Percentiles rank a stretch among this genome's conserved stretches.
Evolutionary conservation across 2,797 vertebrate species (phyloP).

Genomic region (Austrolebias charrua): DNA sequence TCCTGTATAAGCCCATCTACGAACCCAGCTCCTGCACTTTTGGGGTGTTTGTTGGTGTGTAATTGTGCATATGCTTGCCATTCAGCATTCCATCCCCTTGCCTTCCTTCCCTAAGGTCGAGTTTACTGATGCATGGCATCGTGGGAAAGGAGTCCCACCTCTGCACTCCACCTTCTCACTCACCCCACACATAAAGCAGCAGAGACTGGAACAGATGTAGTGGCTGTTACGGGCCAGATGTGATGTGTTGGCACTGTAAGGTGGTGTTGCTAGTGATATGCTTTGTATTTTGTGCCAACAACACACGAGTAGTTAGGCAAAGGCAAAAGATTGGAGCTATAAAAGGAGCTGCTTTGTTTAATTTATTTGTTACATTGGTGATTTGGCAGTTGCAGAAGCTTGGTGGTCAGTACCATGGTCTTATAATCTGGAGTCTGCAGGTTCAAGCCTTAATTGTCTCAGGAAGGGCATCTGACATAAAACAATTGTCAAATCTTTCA

Average conservation of each 20-base stretch:
- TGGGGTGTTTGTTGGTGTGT: constrained; percentile 29
- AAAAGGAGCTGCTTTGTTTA: neutral
- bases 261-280: constrained; percentile 38
- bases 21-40: constrained; percentile 43
- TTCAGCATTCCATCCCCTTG: constrained; percentile 58
- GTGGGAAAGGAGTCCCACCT: constrained; percentile 76
- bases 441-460: too few relatives aligned
- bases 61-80: constrained; percentile 27
- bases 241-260: constrained; percentile 14
- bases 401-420: too few relatives aligned
- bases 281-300: constrained; percentile 30
- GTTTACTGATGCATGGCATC: constrained; percentile 64
- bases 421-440: too few relatives aligned
- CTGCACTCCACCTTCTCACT: constrained; percentile 47
- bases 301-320: constrained; percentile 5
- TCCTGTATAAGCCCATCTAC: constrained; percentile 76
- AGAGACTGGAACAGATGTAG: constrained; percentile 60
- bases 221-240: constrained; percentile 52
- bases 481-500: too few relatives aligned
- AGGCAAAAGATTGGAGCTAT: neutral
- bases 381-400: neutral
- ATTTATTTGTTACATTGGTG: neutral
- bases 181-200: constrained; percentile 48
- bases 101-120: constrained; percentile 73
- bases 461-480: too few relatives aligned